Evolutionary conservation across 2,888 invertebrate species (phyloP), one percentile per base, ranked within the genome.

Genomic region (Mimas tiliae): DNA sequence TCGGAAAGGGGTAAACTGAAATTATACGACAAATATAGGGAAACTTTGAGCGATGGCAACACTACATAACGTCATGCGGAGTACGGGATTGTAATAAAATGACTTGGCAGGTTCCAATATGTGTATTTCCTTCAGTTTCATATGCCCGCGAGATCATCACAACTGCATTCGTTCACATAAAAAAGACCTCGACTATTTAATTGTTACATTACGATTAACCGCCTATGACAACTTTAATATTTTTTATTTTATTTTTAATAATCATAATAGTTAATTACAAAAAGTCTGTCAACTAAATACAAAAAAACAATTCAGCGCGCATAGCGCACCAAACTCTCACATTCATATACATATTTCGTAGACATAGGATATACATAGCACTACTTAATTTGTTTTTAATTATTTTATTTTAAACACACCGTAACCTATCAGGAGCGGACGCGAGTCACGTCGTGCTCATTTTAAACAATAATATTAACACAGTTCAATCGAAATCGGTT

Each of bases 221-320:
- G 86, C 86, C 88, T 89, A 89, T 83, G 85, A 88, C 72, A 72
- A 58, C 58, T 58, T 58, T 58, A 58, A 58, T 58, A 58, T 53
- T 58, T 55, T 55, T 55, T 38, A 53, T 33, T 55, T 55, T 58
- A 58, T 58, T 72, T 45, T 80, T 80, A 78, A 84, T 86, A 83
- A 81, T 84, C 83, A 85, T 86, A 85, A 86, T 89, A 87, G 83
- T 90, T 91, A 92, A 93, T 92, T 93, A 93, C 93, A 92, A 90
- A 92, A 90, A 87, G 87, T 89, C 83, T 86, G 88, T 88, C 87
- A 90, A 93, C 91, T 93, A 93, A 93, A 92, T 91, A 91, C 87
- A 92, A 89, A 88, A 84, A 73, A 9, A 11, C 27, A 75, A 70
- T 76, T 75, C 83, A 84, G 86, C 84, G 85, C 89, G 91, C 93